These are phyloP conservation scores for Cavia porcellus DNA, from an alignment of 2,113 vertebrate species.

Conservation along the genomic window DNA sequence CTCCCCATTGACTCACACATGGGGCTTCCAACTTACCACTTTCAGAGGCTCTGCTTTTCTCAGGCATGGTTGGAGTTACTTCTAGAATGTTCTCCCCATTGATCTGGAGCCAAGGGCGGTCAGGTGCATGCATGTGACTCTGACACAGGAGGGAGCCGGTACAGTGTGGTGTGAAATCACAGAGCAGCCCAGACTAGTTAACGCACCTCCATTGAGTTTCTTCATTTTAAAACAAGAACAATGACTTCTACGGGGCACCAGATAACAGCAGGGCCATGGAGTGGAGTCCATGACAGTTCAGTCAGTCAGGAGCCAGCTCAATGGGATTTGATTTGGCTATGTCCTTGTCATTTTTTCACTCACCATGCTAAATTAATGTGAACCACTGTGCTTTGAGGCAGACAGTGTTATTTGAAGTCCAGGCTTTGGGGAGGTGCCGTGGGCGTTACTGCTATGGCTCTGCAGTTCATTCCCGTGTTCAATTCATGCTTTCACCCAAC, in stretches of 20 bases:
- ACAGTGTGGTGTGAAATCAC: background rate
- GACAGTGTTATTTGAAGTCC: background rate
- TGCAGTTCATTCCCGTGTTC: background rate
- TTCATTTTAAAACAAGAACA: background rate
- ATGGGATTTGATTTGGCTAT: background rate
- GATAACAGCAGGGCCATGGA: background rate
- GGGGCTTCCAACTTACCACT: background rate
- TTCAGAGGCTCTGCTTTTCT: background rate
- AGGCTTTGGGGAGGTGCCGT: background rate
- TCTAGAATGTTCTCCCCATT: no score
- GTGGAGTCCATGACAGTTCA: no score
- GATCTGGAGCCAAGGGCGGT: background rate
- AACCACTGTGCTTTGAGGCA: background rate
- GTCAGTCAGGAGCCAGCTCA: background rate
- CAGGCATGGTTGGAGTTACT: background rate
- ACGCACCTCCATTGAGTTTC: background rate
- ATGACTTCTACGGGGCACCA: background rate
- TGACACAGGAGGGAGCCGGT: fast-evolving
- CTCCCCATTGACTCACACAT: background rate
- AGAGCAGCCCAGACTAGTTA: background rate
- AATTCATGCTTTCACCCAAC: background rate
- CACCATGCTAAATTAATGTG: background rate
- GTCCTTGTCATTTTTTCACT: background rate
- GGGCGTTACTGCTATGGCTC: no score
- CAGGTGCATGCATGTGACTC: background rate